Percentiles rank a stretch among this genome's conserved stretches.
These are phyloP conservation scores for Cisticola juncidis DNA, from an alignment of 2,113 vertebrate genomes.

Conservation along the genomic window DNA sequence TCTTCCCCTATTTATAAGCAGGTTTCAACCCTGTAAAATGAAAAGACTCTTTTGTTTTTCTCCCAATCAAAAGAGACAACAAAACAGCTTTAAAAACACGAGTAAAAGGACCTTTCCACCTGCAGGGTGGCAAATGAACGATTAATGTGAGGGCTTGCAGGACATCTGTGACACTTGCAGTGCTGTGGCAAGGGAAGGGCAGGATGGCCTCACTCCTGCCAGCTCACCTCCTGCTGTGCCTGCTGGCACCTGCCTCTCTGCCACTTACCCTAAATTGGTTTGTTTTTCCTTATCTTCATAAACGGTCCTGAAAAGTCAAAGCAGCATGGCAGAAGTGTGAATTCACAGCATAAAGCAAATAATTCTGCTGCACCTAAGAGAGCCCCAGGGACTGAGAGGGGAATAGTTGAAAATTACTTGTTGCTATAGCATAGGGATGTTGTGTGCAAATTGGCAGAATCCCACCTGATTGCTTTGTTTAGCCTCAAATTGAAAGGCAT, in stretches of 20 bases:
- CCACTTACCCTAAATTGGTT: not conserved
- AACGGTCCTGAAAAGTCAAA: not conserved
- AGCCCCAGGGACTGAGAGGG: not conserved
- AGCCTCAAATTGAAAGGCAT: not conserved
- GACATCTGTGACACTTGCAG: not conserved
- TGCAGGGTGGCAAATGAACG: not conserved
- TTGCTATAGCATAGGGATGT: not conserved
- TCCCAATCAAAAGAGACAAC: not conserved
- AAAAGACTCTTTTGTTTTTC: not conserved
- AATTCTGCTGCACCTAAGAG: not conserved
- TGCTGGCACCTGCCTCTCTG: not conserved
- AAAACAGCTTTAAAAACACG: not conserved
- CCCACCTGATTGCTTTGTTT: conserved; percentile 6
- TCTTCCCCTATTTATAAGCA: not conserved
- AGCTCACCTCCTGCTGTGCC: not conserved
- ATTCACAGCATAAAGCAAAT: not conserved
- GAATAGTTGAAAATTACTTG: not conserved
- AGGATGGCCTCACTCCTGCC: not conserved
- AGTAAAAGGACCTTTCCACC: conserved; percentile 9
- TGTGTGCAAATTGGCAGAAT: not conserved
- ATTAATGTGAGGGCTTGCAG: conserved; percentile 5
- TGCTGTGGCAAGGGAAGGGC: not conserved
- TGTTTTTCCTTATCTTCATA: not conserved
- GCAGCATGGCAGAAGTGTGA: not conserved
- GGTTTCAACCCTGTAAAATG: rapidly evolving